A percentile compares a stretch with the other conserved stretches of the same genome.
Conservation (phyloP, 2,113 vertebrate species). For the Origma solitaria region DNA sequence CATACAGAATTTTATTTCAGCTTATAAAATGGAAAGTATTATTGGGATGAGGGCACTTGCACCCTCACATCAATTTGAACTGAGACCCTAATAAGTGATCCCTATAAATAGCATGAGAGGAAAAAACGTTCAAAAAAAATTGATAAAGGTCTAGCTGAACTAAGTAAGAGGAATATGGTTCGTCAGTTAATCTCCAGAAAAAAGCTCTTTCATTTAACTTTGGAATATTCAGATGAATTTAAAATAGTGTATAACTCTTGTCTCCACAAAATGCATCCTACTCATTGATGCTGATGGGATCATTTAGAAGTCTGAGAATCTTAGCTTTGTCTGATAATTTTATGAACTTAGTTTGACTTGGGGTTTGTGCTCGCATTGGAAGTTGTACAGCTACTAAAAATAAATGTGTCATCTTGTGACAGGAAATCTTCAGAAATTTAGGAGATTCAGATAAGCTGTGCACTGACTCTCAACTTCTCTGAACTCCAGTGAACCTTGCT, state of each 20-base stretch:
- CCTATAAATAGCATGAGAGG: neutral
- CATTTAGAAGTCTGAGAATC: neutral
- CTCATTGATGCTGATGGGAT: neutral
- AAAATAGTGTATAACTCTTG: neutral
- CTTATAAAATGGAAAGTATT: neutral
- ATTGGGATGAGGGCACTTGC: neutral
- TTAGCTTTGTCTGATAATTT: neutral
- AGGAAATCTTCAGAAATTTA: neutral
- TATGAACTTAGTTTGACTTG: neutral
- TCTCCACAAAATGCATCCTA: neutral
- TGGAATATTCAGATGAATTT: constrained; percentile 15
- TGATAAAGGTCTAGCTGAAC: neutral
- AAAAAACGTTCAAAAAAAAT: neutral
- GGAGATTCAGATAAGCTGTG: neutral
- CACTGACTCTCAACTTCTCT: neutral
- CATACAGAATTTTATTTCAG: neutral
- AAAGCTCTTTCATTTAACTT: neutral
- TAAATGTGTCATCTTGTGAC: neutral
- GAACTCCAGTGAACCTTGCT: neutral
- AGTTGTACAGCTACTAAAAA: constrained; percentile 35
- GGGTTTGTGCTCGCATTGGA: neutral
- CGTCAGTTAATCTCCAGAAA: neutral
- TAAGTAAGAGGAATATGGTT: neutral
- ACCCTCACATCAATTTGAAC: neutral
- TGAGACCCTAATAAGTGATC: neutral